Evolutionary conservation across 35 echinoderm and acorn worm species (phyloP), one percentile per base, ranked within the genome.

Genomic region (Diadema setosum): DNA sequence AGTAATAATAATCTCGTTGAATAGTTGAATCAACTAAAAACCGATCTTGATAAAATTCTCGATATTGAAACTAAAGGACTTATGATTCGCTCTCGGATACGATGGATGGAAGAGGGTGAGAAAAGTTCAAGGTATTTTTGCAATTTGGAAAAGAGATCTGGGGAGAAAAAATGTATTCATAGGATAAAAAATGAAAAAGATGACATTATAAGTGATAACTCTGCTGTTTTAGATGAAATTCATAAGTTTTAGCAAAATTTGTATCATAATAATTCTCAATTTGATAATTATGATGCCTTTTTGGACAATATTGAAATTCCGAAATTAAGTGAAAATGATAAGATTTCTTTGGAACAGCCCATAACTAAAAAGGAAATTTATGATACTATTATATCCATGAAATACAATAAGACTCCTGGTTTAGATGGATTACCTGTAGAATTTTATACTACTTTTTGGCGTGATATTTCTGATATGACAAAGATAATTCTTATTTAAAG

Each of bases 71-170:
- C 45, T 57, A 58, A 50, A 9, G 60, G 60, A 5, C 29, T 58
- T 25, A 57, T 32, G 52, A 83, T 57, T 56, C 81, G 44, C 35
- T 83, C 81, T 57, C 9, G 81, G 42, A 6, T 40, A 31, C 44
- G 81, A 4, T 83, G 81, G 81, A 57, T 83, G 37, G 81, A 83
- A 32, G 46, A 85, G 25, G 60, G 60, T 39, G 67, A 87, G 36
- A 87, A 87, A 18, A 87, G 67, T 45, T 46, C 20, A 3, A 87
- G 75, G 34, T 75, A 87, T 50, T 85, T 85, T 64, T 85, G 83
- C 36, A 61, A 85, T 64, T 41, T 85, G 65, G 83, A 85, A 26
- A 85, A 85, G 58, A 46, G 83, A 52, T 40, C 83, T 64, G 55
- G 18, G 41, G 83, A 85, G 17, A 85, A 65, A 58, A 85, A 85